A percentile compares a stretch with the other conserved stretches of the same genome.
These are phyloP conservation scores for Mythimna albipuncta DNA, from an alignment of 2,888 invertebrate species.

Conservation along the genomic window DNA sequence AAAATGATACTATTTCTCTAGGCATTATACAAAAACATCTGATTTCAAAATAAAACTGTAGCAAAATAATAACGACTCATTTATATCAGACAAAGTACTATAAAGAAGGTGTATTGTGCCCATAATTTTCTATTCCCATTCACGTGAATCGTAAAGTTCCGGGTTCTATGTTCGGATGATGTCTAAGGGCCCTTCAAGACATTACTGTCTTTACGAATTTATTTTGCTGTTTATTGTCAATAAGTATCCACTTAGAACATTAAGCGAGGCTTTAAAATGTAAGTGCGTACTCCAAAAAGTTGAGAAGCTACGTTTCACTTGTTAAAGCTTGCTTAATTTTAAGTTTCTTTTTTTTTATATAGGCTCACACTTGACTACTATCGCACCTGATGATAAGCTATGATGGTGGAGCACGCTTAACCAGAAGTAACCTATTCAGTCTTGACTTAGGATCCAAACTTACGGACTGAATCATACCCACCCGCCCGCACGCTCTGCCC, in stretches of 20 bases:
- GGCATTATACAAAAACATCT: neutral
- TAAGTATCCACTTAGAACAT: neutral
- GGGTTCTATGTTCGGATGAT: slow-evolving; percentile 29
- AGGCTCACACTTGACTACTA: too few relatives aligned
- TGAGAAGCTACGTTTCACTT: neutral
- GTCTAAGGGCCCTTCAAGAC: slow-evolving; percentile 6
- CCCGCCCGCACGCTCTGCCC: too few relatives aligned
- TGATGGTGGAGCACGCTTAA: too few relatives aligned
- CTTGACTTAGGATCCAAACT: too few relatives aligned
- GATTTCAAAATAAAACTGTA: neutral
- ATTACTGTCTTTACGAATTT: neutral
- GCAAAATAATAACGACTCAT: slow-evolving; percentile 11
- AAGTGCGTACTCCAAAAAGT: too few relatives aligned
- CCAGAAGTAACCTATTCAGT: too few relatives aligned
- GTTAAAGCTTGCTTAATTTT: neutral
- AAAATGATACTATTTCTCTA: too few relatives aligned
- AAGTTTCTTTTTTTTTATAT: neutral
- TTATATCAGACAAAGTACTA: slow-evolving; percentile 1
- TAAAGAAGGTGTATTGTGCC: slow-evolving; percentile 21
- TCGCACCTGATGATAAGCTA: too few relatives aligned
- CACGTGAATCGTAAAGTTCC: slow-evolving; percentile 33
- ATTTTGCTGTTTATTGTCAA: neutral
- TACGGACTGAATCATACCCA: too few relatives aligned
- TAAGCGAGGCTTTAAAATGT: too few relatives aligned
- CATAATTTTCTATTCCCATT: slow-evolving; percentile 37